Base-by-base conservation (phyloP, 2,888 invertebrate species). In the Orthosia gothica region DNA sequence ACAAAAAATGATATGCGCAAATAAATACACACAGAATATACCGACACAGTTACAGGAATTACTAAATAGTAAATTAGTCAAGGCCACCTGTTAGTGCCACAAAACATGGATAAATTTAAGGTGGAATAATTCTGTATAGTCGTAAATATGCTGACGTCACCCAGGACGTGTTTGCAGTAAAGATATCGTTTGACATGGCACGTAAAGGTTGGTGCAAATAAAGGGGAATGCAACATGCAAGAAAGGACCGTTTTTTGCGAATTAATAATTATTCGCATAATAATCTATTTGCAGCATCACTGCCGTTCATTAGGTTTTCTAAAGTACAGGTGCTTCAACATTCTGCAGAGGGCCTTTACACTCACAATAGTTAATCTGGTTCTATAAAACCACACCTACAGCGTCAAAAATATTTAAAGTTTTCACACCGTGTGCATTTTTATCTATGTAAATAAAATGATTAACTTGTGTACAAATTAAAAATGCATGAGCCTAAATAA, bases 31-130 rank as follows among this genome's bases (percentile, higher is more conserved):
- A 13, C 7, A 13, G 4, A 66, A 72, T 66, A 45, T 50, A 58
- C 47, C 20, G 20, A 55, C n/a, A 50, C 12, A 47, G 32, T 54
- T 58, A 5, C 16, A 13, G 76, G 50, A n/a, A 26, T 55, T 32
- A 40, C 58, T 79, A 79, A 52, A 72, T 32, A 40, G 54, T 79
- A 79, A 52, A 72, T 73, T 57, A 11, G 32, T 76, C 70, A 72
- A n/a, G 16, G 32, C 23, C n/a, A 52, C 55, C 13, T 57, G 40
- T 16, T 16, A 16, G 18, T 81, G 67, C n/a, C 49, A 58, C 59
- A 18, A 32, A 64, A 64, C 18, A 49, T 59, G 45, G 59, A 79
- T 79, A 75, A 70, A 45, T 61, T 54, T 11, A 54, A 23, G 49
- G 49, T 26, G n/a, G 23, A 61, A 54, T 40, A n/a, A 1, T 20